These are phyloP conservation scores for Kryphioiulus occultus DNA, from an alignment of 2,888 invertebrate species.

Conservation along the genomic window DNA sequence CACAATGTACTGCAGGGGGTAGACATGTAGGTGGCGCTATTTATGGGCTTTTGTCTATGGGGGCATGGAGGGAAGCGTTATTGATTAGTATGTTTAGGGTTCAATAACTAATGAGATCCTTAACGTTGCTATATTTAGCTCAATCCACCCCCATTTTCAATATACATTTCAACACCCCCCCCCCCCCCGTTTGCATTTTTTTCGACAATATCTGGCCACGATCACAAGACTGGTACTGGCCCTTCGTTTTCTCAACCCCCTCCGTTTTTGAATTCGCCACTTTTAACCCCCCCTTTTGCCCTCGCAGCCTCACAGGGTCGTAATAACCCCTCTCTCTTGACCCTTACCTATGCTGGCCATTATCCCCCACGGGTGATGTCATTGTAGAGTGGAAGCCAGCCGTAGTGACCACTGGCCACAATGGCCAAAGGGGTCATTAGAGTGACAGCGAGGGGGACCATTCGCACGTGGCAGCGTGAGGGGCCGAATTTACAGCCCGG, in stretches of 20 bases:
- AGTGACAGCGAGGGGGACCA: slow-evolving; percentile 1
- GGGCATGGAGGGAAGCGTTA: slow-evolving; percentile 16
- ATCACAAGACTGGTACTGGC: neutral
- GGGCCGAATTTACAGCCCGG: neutral
- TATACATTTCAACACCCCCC: slow-evolving; percentile 5
- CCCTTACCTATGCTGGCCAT: slow-evolving; percentile 28
- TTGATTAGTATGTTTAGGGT: slow-evolving; percentile 45
- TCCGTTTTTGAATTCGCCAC: slow-evolving; percentile 4
- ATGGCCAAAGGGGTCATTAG: slow-evolving; percentile 50
- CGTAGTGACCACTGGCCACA: slow-evolving; percentile 44
- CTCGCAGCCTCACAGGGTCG: neutral
- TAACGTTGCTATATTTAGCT: slow-evolving; percentile 47
- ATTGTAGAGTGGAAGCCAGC: slow-evolving; percentile 39
- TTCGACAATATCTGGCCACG: neutral
- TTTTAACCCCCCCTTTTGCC: neutral
- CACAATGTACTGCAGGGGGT: neutral
- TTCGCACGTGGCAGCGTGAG: neutral
- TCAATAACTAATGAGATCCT: slow-evolving; percentile 47
- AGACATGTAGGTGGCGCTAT: slow-evolving; percentile 35
- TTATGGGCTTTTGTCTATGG: slow-evolving; percentile 33
- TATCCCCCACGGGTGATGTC: slow-evolving; percentile 39
- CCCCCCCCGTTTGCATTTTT: slow-evolving; percentile 42
- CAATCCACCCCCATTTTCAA: slow-evolving; percentile 20
- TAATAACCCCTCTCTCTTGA: slow-evolving; percentile 31
- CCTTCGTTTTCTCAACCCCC: slow-evolving; percentile 13